Evolutionary conservation across 2,888 invertebrate species (phyloP).

Genomic region (Sinohyriopsis cumingii): DNA sequence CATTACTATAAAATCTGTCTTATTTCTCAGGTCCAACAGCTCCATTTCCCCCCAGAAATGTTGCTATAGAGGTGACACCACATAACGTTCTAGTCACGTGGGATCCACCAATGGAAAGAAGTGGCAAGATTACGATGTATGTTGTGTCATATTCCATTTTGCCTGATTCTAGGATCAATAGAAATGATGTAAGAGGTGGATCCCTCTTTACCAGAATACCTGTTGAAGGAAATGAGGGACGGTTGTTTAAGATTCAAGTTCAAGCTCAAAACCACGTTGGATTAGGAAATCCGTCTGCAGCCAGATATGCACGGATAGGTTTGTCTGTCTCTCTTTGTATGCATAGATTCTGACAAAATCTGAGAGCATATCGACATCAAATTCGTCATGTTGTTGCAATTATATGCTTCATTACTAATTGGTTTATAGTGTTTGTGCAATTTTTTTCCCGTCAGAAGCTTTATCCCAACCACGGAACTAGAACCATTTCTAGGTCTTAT

Average conservation of each 20-base stretch:
- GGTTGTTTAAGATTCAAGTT: slow-evolving; percentile 22
- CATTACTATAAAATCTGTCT: too few species aligned
- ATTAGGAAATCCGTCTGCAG: slow-evolving; percentile 14
- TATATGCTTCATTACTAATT: too few species aligned
- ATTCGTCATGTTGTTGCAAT: too few species aligned
- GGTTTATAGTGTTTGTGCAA: too few species aligned
- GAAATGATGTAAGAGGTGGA: slow-evolving; percentile 12
- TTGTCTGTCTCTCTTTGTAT: too few species aligned
- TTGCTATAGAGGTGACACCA: slow-evolving; percentile 15
- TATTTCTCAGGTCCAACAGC: slow-evolving; percentile 10
- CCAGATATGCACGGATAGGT: slow-evolving; percentile 20
- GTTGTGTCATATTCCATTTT: slow-evolving; percentile 19
- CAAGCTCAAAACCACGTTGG: slow-evolving; percentile 18
- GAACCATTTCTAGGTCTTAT: too few species aligned
- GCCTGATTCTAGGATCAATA: slow-evolving; percentile 16
- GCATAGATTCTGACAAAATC: too few species aligned
- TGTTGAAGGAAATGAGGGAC: slow-evolving; percentile 7
- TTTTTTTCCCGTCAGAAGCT: accelerated
- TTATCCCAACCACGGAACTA: too few species aligned
- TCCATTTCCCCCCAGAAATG: slow-evolving; percentile 17
- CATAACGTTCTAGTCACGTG: slow-evolving; percentile 22
- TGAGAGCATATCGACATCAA: too few species aligned
- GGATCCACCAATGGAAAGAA: slow-evolving; percentile 20
- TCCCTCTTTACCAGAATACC: slow-evolving; percentile 14
- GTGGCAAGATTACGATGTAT: slow-evolving; percentile 21